A percentile compares a stretch with the other conserved stretches of the same genome.
These are phyloP conservation scores for Xanthia togata DNA, from an alignment of 2,888 invertebrate species.

Conservation along the genomic window DNA sequence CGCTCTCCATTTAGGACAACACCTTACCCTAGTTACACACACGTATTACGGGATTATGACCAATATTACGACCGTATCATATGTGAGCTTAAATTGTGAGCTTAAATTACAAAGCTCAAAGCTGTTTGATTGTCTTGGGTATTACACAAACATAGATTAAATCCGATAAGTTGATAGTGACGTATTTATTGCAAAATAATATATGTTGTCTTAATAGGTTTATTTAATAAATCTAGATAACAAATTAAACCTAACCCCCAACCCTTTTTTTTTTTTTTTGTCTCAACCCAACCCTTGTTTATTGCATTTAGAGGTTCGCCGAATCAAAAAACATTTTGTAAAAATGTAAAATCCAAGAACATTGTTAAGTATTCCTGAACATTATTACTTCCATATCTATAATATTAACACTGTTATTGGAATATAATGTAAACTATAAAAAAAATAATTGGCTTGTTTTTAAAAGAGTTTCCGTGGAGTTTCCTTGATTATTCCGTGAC, in stretches of 20 bases:
- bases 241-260: too few relatives aligned
- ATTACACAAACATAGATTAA: neutral
- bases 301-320: too few relatives aligned
- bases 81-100: neutral
- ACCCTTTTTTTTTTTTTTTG: too few relatives aligned
- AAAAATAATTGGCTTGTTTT: too few relatives aligned
- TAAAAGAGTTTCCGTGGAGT: neutral
- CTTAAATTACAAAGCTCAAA: neutral
- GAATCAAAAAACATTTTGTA: neutral
- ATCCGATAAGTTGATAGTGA: neutral
- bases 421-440: neutral
- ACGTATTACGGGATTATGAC: neutral
- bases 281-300: too few relatives aligned
- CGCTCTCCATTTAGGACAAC: neutral
- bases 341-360: neutral
- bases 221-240: neutral
- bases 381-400: too few relatives aligned
- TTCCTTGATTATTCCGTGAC: too few relatives aligned
- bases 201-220: neutral
- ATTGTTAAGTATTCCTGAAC: too few relatives aligned
- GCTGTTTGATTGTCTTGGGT: neutral
- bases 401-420: neutral
- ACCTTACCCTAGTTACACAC: neutral
- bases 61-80: neutral
- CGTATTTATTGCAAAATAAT: neutral